phyloP scores from a whole-genome alignment of 2,888 invertebrate species.

The Phalera bucephala region DNA sequence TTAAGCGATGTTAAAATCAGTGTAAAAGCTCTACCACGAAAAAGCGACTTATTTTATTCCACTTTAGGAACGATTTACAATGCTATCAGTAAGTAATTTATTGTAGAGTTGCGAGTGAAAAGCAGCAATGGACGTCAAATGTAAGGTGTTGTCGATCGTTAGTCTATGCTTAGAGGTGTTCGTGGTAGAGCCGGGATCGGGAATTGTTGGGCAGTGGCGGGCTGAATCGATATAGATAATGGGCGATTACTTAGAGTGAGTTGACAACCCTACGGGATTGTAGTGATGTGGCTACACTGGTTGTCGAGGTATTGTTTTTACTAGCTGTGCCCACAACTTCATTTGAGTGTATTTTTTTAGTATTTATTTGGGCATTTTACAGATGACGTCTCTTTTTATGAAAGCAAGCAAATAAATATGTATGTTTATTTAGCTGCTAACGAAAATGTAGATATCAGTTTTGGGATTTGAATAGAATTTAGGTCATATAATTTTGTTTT shows the following conservation, averaged over 20 bases:
- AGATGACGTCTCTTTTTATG: no score
- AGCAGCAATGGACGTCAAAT: constrained; percentile 15
- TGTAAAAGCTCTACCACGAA: constrained; percentile 14
- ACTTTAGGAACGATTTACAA: constrained; percentile 9
- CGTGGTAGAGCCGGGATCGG: constrained; percentile 22
- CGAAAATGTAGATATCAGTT: no score
- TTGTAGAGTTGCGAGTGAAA: neutral
- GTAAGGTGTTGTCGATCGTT: neutral
- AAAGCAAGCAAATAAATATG: no score
- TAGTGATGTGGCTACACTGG: constrained; percentile 28
- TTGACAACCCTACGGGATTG: constrained; percentile 58
- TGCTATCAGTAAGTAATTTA: no score
- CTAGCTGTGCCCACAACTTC: no score
- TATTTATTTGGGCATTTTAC: no score
- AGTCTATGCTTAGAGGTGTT: neutral
- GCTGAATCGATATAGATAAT: constrained; percentile 65
- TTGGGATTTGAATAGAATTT: no score
- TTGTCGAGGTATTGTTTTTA: no score
- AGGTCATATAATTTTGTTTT: no score
- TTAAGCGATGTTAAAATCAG: constrained; percentile 36
- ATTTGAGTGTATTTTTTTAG: no score
- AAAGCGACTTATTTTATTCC: no score
- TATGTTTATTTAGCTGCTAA: no score
- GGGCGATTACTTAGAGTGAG: constrained; percentile 64
- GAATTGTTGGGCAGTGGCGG: constrained; percentile 45